Conservation (phyloP, 2,113 vertebrate genomes). For the Pachypanchax playfairii region DNA sequence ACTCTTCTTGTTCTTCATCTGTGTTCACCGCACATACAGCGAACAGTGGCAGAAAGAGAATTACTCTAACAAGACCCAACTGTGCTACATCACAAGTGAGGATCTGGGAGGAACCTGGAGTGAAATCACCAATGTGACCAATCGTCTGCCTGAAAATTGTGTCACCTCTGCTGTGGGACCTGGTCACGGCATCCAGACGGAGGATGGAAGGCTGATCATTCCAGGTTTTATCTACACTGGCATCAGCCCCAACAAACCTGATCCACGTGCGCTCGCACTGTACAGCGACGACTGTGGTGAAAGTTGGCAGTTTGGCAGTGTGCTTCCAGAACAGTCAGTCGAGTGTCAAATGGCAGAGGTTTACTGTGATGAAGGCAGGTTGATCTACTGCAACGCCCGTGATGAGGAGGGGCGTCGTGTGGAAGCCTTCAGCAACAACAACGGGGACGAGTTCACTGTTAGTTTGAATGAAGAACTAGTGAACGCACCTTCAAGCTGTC, state of each 20-base stretch:
- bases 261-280: neutral
- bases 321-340: neutral
- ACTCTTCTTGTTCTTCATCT: constrained; percentile 35
- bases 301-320: neutral
- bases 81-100: constrained; percentile 3
- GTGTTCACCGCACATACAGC: neutral
- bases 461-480: neutral
- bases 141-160: neutral
- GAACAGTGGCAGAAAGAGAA: neutral
- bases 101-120: constrained; percentile 20
- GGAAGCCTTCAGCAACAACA: neutral
- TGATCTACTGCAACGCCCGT: neutral
- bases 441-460: neutral
- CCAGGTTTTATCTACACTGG: neutral
- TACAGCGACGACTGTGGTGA: neutral
- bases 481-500: neutral
- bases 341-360: constrained; percentile 13
- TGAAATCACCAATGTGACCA: neutral
- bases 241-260: neutral
- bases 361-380: neutral
- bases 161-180: constrained; percentile 28
- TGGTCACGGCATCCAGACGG: constrained; percentile 27
- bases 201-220: neutral
- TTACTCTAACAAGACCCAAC: constrained; percentile 9
- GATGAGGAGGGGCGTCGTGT: neutral